These are phyloP conservation scores for Antrozous pallidus DNA, from an alignment of 2,797 vertebrate genomes.

Conservation along the genomic window DNA sequence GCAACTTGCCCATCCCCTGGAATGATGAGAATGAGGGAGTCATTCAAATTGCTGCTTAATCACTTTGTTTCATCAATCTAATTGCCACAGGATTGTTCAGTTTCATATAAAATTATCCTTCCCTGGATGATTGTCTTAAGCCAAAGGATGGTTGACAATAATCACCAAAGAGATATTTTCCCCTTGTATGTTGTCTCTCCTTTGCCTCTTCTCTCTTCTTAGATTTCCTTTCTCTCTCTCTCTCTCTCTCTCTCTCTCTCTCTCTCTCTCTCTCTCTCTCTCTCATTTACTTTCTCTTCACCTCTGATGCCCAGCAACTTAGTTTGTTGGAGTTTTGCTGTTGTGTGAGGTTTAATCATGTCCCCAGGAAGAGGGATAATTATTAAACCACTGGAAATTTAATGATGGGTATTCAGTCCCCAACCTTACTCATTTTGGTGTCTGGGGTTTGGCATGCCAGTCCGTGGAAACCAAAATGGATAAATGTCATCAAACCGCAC, in stretches of 20 bases:
- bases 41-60: not conserved
- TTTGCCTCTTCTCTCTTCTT: not conserved
- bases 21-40: not conserved
- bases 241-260: too few relatives aligned
- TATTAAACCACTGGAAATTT: constrained; percentile 84
- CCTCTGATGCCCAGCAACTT: constrained; percentile 75
- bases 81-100: not conserved
- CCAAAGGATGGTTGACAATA: not conserved
- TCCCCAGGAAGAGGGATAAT: constrained; percentile 80
- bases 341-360: constrained; percentile 81
- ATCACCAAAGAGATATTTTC: not conserved
- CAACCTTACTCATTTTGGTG: constrained; percentile 77
- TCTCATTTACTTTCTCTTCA: constrained; percentile 69
- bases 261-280: not conserved
- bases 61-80: not conserved
- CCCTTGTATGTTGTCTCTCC: not conserved
- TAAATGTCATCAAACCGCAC: constrained; percentile 69
- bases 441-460: constrained; percentile 77
- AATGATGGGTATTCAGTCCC: constrained; percentile 79
- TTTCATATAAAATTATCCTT: constrained; percentile 24
- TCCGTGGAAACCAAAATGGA: constrained; percentile 73
- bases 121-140: not conserved
- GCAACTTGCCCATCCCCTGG: not conserved
- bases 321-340: constrained; percentile 76
- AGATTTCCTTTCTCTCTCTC: not conserved